phyloP scores from a whole-genome alignment of 2,797 vertebrate genomes.

The Lutjanus argentimaculatus region DNA sequence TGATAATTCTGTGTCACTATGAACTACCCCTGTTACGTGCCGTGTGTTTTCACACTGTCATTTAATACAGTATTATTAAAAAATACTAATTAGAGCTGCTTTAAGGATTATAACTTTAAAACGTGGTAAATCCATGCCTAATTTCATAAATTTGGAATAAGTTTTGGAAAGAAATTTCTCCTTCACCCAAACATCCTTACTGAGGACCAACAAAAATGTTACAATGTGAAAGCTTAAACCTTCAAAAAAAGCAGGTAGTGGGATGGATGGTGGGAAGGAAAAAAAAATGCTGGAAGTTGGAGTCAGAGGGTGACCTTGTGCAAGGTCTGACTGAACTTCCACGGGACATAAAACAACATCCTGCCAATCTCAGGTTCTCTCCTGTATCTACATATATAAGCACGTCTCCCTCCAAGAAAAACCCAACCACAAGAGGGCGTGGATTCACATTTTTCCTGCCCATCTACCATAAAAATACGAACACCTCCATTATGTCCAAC shows the following conservation, averaged over 20 bases:
- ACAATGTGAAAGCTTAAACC: not conserved
- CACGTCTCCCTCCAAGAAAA: not conserved
- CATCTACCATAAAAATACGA: slow-evolving; percentile 28
- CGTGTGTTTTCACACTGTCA: too few relatives aligned
- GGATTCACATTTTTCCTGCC: not conserved
- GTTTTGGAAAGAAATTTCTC: not conserved
- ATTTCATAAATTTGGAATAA: not conserved
- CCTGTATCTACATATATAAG: not conserved
- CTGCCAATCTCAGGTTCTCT: not conserved
- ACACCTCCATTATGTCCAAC: slow-evolving; percentile 22
- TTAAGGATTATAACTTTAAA: not conserved
- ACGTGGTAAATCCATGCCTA: not conserved
- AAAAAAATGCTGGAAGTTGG: not conserved
- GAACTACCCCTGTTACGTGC: too few relatives aligned
- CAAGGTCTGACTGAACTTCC: slow-evolving; percentile 1
- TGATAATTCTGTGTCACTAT: too few relatives aligned
- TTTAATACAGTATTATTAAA: too few relatives aligned
- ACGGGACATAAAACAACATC: not conserved
- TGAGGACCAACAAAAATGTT: not conserved
- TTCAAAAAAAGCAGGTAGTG: not conserved
- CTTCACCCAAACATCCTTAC: not conserved
- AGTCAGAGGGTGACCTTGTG: not conserved
- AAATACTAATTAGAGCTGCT: not conserved
- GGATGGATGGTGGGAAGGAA: not conserved
- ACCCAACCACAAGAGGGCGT: not conserved